Evolutionary conservation across 2,888 invertebrate genomes (phyloP).

Genomic region (Oscheius sp.): DNA sequence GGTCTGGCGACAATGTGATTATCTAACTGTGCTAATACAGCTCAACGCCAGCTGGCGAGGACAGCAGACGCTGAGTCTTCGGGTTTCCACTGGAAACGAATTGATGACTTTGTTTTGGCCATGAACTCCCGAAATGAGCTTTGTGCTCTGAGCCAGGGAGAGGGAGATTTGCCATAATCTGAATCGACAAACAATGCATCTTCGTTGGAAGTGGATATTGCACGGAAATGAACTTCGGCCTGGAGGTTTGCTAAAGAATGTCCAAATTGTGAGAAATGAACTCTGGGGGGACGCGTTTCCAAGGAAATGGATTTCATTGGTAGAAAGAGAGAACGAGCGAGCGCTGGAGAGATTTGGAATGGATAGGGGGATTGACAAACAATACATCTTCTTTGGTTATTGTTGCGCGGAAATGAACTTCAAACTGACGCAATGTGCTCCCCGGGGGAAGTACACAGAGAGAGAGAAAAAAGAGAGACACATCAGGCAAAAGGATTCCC

Average conservation of each 20-base stretch:
- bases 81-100: too few species aligned
- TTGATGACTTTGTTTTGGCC: too few species aligned
- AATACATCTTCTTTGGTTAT: not conserved
- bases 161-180: too few species aligned
- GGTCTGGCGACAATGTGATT: constrained; percentile 14
- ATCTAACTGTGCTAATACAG: constrained; percentile 13
- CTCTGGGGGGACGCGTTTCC: too few species aligned
- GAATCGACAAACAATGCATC: too few species aligned
- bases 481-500: not conserved
- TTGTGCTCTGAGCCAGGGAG: too few species aligned
- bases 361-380: not conserved
- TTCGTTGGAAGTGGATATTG: too few species aligned
- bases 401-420: constrained; percentile 19
- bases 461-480: not conserved
- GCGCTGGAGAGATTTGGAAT: not conserved
- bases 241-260: too few species aligned
- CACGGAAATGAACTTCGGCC: too few species aligned
- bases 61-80: not conserved
- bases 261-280: too few species aligned
- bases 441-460: not conserved
- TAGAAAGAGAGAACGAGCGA: not conserved
- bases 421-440: not conserved
- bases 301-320: too few species aligned
- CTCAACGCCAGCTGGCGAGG: constrained; percentile 12
- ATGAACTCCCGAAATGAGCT: too few species aligned